Conservation (phyloP, 2,888 invertebrate genomes). For the Himalopsyche japonica region DNA sequence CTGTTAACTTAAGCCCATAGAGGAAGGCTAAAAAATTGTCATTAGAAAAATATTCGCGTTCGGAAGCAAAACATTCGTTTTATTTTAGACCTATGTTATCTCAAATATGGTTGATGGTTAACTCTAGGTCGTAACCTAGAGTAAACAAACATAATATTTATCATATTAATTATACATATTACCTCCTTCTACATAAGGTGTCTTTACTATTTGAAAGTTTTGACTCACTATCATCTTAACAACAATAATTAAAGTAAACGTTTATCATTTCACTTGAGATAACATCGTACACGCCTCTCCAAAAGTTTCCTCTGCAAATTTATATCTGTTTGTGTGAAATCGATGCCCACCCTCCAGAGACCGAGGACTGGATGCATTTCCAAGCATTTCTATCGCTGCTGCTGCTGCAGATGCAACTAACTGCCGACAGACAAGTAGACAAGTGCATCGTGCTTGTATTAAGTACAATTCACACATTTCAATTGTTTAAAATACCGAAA, state of each 20-base stretch:
- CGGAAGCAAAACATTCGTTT: too few relatives aligned
- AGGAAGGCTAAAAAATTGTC: too few relatives aligned
- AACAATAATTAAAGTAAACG: constrained; percentile 4
- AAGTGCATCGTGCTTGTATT: not conserved
- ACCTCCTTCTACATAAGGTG: too few relatives aligned
- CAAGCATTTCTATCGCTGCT: not conserved
- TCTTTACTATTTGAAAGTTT: too few relatives aligned
- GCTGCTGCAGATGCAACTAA: not conserved
- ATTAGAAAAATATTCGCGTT: too few relatives aligned
- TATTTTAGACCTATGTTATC: too few relatives aligned
- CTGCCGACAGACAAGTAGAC: not conserved
- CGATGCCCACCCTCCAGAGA: not conserved
- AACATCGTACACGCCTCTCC: not conserved
- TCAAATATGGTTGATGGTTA: too few relatives aligned
- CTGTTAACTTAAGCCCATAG: too few relatives aligned
- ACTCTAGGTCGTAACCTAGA: too few relatives aligned
- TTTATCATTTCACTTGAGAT: not conserved
- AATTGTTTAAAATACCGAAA: too few relatives aligned
- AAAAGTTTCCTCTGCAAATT: not conserved
- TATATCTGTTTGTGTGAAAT: not conserved
- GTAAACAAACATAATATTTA: too few relatives aligned
- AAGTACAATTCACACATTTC: not conserved
- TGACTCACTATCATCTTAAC: not conserved
- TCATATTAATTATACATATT: too few relatives aligned
- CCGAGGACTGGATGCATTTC: not conserved